Conservation (phyloP, 2,888 invertebrate species). For the Drosophila formosana region DNA sequence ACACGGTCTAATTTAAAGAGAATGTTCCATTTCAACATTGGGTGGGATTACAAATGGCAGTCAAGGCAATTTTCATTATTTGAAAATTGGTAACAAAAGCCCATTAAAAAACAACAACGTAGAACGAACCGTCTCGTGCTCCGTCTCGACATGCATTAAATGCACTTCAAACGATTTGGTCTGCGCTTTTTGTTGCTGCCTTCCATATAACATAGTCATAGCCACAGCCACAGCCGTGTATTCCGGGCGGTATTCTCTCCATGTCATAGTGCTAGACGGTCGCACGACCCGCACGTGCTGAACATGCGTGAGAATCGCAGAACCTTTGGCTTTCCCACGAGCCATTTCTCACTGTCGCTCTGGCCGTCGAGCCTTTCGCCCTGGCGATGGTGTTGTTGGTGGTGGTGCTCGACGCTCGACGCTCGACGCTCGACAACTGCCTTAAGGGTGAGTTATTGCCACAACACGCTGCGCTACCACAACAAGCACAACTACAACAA, state of each 20-base stretch:
- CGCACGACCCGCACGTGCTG: conserved; percentile 84
- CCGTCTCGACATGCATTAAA: conserved; percentile 65
- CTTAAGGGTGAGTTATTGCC: conserved; percentile 49
- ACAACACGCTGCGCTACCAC: conserved; percentile 20
- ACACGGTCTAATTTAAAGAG: no score
- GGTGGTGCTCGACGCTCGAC: conserved; percentile 21
- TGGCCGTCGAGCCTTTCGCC: background rate
- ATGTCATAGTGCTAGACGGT: conserved; percentile 21
- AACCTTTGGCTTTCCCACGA: conserved; percentile 84
- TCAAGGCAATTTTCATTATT: conserved; percentile 63
- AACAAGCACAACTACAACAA: conserved; percentile 9
- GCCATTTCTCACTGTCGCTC: conserved; percentile 56
- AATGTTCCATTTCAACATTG: background rate
- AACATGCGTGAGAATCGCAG: conserved; percentile 84
- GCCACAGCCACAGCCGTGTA: background rate
- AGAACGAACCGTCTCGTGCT: background rate
- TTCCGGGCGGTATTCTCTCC: conserved; percentile 11
- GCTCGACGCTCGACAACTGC: background rate
- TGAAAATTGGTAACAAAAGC: conserved; percentile 68
- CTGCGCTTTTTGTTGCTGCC: conserved; percentile 34
- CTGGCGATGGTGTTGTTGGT: conserved; percentile 2
- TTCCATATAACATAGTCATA: background rate
- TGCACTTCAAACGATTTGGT: conserved; percentile 74
- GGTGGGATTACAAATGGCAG: conserved; percentile 22
- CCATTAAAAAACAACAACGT: conserved; percentile 64